phyloP scores from a whole-genome alignment of 1,140 invertebrate species.

The Drosophila saltans region DNA sequence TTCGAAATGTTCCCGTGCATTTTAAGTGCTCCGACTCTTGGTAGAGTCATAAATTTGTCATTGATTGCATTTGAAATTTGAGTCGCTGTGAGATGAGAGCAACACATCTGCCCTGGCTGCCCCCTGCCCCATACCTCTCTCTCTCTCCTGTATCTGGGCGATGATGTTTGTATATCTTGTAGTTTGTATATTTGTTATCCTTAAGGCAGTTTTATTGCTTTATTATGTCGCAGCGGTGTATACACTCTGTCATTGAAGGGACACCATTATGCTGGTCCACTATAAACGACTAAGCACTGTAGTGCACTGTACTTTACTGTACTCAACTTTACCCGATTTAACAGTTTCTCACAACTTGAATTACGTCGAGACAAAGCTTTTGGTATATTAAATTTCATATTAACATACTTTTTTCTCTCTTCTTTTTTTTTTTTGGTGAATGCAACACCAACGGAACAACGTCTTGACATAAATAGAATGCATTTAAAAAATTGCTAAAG shows the following conservation, averaged over 20 bases:
- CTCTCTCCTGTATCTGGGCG: slow-evolving; percentile 1
- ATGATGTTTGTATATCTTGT: slow-evolving; percentile 50
- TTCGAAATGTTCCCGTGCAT: slow-evolving; percentile 33
- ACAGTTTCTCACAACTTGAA: slow-evolving; percentile 49
- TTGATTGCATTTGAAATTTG: slow-evolving; percentile 81
- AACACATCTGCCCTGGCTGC: slow-evolving; percentile 33
- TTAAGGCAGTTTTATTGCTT: slow-evolving; percentile 71
- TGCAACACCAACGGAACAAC: slow-evolving; percentile 29
- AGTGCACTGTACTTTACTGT: background rate
- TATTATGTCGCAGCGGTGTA: slow-evolving; percentile 65
- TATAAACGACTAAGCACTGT: slow-evolving; percentile 3
- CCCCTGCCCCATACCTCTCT: background rate
- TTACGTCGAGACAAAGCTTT: slow-evolving; percentile 32
- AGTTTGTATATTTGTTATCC: slow-evolving; percentile 66
- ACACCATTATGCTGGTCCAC: slow-evolving; percentile 55
- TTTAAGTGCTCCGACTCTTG: slow-evolving; percentile 31
- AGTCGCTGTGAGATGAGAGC: slow-evolving; percentile 26
- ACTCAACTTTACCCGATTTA: background rate
- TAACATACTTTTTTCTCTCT: slow-evolving; percentile 23
- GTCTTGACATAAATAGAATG: slow-evolving; percentile 28
- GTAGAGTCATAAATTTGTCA: slow-evolving; percentile 77
- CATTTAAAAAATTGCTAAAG: slow-evolving; percentile 51
- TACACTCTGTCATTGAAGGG: slow-evolving; percentile 54
- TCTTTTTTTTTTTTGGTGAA: slow-evolving; percentile 16
- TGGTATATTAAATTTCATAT: slow-evolving; percentile 55